Conservation (phyloP, 1,140 invertebrate genomes). For the Mamestra configurata region DNA sequence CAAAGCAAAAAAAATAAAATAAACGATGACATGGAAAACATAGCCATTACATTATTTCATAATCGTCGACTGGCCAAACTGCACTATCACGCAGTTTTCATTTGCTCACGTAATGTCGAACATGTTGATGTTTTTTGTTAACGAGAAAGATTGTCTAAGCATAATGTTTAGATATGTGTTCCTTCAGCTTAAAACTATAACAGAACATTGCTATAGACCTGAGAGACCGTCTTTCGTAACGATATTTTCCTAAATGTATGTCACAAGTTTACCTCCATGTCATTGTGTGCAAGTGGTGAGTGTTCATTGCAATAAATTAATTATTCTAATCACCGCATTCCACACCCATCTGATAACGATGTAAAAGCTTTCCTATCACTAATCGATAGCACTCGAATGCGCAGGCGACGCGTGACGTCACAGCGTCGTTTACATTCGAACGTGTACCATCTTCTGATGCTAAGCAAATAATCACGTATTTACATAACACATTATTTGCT, state of each 20-base stretch:
- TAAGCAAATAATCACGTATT: conserved; percentile 9
- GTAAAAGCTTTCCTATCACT: neutral
- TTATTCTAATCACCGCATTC: neutral
- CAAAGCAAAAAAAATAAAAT: neutral
- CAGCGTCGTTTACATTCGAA: neutral
- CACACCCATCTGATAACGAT: neutral
- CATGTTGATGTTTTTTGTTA: neutral
- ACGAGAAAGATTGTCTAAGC: no score
- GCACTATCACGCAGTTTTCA: neutral
- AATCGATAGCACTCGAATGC: neutral
- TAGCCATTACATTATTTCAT: neutral
- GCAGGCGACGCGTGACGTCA: conserved; percentile 10
- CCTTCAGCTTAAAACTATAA: no score
- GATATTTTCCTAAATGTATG: no score
- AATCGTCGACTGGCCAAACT: neutral
- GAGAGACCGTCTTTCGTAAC: no score
- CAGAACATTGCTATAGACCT: no score
- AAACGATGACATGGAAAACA: neutral
- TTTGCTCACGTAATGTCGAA: neutral
- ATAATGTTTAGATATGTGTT: no score
- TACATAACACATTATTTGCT: neutral
- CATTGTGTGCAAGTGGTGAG: no score
- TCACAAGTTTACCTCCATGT: no score
- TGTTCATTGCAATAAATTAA: no score
- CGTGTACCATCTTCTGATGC: conserved; percentile 7